Base-by-base conservation (phyloP, 2,113 vertebrate genomes). In the Mandrillus leucophaeus region DNA sequence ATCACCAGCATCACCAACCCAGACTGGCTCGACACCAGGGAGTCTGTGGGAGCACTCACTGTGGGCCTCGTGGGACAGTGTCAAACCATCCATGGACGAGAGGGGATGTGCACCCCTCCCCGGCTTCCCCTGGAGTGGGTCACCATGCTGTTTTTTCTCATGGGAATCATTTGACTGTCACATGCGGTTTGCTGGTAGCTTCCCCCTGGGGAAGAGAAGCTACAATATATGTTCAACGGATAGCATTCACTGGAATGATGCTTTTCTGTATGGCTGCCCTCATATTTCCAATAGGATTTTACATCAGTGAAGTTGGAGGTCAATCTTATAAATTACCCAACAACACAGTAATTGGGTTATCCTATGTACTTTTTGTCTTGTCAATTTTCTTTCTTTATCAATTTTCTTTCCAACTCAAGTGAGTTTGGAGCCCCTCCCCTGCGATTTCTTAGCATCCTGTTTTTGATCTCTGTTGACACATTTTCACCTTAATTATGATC, bases 191-290 rank as follows among this genome's bases (percentile, higher is more conserved):
- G 98, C 99, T 99, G 93, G 99, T 99, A 99, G 99, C 99, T 93
- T 99, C 99, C 90, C 99, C 99, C 98, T 99, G 99, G 99, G 99
- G 99, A 98, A 98, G 99, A 98, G 99, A 99, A 98, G 99, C 99
- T 98, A 99, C 99, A 98, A 99, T 99, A 98, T 99, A 99, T 91
- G 99, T 99, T 96, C 99, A 99, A 96, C 99, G 99, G 99, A 99
- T 99, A 97, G 99, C 99, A 98, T 99, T 99, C 98, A 99, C 99
- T 98, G 99, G 99, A 98, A 99, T 99, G 99, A 99, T 99, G 99
- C 99, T 99, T 97, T 99, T 99, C 99, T 99, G 99, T 98, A 99
- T 99, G 99, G 99, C 99, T 95, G 99, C 99, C 72, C 99, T 99
- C 98, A 99, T 99, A 99, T 99, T 99, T 98, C 99, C 99, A 61